Conservation (phyloP, 1,140 invertebrate species). For the Euwallacea fornicatus region DNA sequence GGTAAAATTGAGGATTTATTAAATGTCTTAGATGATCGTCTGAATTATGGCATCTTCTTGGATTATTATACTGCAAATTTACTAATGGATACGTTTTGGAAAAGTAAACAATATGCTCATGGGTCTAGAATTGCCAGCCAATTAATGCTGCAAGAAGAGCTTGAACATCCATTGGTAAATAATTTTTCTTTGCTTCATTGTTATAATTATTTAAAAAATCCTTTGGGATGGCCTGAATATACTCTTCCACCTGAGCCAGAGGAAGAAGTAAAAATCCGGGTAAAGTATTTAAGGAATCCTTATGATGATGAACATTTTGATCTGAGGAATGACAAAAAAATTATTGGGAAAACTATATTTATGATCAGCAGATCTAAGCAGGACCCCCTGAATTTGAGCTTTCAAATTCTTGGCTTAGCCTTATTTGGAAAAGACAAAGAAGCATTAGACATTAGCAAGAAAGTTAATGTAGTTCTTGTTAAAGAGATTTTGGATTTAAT, state of each 20-base stretch:
- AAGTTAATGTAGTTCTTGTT: conserved; percentile 51
- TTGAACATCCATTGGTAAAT: conserved; percentile 69
- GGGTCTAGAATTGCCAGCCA: conserved; percentile 77
- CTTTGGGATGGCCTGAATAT: conserved; percentile 57
- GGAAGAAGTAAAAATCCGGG: conserved; percentile 76
- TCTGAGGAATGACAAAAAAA: conserved; percentile 64
- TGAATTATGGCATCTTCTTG: conserved; percentile 88
- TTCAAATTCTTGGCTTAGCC: conserved; percentile 67
- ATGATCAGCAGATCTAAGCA: conserved; percentile 60
- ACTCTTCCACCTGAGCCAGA: conserved; percentile 53
- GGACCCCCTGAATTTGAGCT: conserved; percentile 63
- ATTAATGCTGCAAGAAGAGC: conserved; percentile 89
- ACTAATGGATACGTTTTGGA: conserved; percentile 79
- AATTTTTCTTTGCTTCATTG: conserved; percentile 74
- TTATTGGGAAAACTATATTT: conserved; percentile 78
- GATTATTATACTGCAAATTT: conserved; percentile 79
- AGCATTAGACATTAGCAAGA: conserved; percentile 54
- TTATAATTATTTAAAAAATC: conserved; percentile 70
- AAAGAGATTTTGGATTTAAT: conserved; percentile 55
- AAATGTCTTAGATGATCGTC: conserved; percentile 73
- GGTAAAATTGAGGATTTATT: conserved; percentile 66
- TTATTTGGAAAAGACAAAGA: conserved; percentile 70
- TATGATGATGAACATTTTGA: conserved; percentile 89
- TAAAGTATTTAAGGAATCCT: conserved; percentile 77
- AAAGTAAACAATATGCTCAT: conserved; percentile 66